Conservation (phyloP, 2,888 invertebrate species). For the Microctonus hyperodae region DNA sequence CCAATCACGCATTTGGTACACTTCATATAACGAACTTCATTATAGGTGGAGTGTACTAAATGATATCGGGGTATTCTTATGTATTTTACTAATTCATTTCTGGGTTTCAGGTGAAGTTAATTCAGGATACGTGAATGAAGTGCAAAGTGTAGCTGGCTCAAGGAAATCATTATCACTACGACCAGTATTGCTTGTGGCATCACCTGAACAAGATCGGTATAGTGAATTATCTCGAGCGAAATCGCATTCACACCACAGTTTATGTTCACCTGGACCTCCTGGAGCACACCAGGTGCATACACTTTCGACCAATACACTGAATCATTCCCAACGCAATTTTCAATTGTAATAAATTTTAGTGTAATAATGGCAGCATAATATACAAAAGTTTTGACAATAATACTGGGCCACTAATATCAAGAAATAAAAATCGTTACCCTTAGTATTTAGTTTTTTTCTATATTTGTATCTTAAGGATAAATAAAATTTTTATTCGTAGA, state of each 20-base stretch:
- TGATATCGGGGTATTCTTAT: not conserved
- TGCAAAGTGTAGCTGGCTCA: slow-evolving; percentile 83
- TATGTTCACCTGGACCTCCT: slow-evolving; percentile 58
- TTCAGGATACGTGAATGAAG: slow-evolving; percentile 86
- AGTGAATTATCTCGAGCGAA: slow-evolving; percentile 61
- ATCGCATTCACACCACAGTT: slow-evolving; percentile 61
- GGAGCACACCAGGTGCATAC: slow-evolving; percentile 55
- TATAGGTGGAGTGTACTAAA: no score
- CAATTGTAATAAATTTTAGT: slow-evolving; percentile 44
- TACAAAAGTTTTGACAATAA: not conserved
- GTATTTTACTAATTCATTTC: slow-evolving; percentile 10
- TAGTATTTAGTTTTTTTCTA: slow-evolving; percentile 1
- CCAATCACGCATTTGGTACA: no score
- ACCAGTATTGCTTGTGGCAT: slow-evolving; percentile 84
- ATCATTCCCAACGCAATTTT: slow-evolving; percentile 60
- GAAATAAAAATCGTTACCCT: not conserved
- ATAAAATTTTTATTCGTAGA: not conserved
- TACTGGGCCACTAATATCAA: not conserved
- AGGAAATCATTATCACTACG: slow-evolving; percentile 86
- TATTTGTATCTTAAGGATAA: not conserved
- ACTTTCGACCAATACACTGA: slow-evolving; percentile 59
- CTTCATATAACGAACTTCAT: no score
- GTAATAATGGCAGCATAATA: not conserved
- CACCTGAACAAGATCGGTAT: slow-evolving; percentile 64
- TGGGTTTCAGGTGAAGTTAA: slow-evolving; percentile 81